phyloP scores from a whole-genome alignment of 2,113 vertebrate genomes.

The Anarhynchus alexandrinus region DNA sequence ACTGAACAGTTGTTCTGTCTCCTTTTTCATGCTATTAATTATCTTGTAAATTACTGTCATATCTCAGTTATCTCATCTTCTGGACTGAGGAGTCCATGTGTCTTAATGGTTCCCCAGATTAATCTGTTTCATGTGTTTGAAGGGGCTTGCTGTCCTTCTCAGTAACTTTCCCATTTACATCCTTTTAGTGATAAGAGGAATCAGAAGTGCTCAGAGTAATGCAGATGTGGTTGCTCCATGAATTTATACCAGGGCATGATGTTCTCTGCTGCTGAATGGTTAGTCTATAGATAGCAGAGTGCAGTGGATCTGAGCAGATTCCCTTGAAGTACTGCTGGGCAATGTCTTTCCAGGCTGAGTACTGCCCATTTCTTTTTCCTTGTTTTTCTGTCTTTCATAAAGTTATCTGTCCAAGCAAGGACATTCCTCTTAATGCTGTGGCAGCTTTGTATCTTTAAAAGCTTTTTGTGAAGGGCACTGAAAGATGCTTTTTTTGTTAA shows the following conservation, averaged over 20 bases:
- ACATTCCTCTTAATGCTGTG: background rate
- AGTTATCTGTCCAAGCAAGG: background rate
- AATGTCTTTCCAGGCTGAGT: background rate
- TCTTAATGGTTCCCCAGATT: background rate
- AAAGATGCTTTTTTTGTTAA: background rate
- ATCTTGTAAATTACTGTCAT: background rate
- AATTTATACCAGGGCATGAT: background rate
- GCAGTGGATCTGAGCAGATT: background rate
- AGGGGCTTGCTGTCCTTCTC: background rate
- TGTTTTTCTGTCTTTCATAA: background rate
- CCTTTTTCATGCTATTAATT: background rate
- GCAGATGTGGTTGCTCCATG: background rate
- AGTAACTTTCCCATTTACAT: background rate
- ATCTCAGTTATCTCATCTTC: background rate
- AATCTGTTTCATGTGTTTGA: background rate
- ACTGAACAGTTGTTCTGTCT: background rate
- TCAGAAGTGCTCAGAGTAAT: background rate
- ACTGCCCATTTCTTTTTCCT: background rate
- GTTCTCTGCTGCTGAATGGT: background rate
- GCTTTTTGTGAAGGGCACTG: background rate
- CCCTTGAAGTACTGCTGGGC: background rate
- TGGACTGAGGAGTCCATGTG: background rate
- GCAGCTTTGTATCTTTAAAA: background rate
- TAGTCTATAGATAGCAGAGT: background rate
- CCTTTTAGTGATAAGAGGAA: background rate